Evolutionary conservation across 2,888 invertebrate genomes (phyloP).

Genomic region (Drosophila histrio): DNA sequence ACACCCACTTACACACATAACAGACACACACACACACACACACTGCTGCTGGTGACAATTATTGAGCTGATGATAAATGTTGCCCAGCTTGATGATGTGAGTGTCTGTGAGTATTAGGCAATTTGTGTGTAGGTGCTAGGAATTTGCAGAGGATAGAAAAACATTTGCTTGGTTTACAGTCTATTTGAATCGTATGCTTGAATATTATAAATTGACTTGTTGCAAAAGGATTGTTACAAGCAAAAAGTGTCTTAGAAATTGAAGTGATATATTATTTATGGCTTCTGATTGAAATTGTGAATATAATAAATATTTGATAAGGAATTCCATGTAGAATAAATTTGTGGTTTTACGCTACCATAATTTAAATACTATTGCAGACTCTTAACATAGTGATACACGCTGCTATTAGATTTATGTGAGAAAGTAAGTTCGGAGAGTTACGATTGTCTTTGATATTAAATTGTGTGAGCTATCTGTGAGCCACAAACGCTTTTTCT

Average conservation of each 20-base stretch:
- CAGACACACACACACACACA: slow-evolving; percentile 9
- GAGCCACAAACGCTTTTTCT: background rate
- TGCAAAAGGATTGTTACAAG: slow-evolving; percentile 7
- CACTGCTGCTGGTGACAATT: slow-evolving; percentile 53
- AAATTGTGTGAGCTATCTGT: background rate
- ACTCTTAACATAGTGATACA: background rate
- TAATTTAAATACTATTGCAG: background rate
- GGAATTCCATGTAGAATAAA: too few species aligned
- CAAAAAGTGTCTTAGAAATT: background rate
- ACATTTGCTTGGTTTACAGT: slow-evolving; percentile 3
- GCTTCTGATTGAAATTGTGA: background rate
- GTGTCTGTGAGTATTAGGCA: background rate
- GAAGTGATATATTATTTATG: slow-evolving; percentile 1
- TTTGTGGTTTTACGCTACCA: background rate
- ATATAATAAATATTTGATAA: background rate
- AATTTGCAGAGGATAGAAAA: slow-evolving; percentile 2
- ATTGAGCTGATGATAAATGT: slow-evolving; percentile 67
- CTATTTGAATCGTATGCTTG: slow-evolving; percentile 4
- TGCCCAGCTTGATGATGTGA: slow-evolving; percentile 14
- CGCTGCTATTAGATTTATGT: background rate
- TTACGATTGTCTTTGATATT: background rate
- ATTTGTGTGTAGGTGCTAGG: background rate
- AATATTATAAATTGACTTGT: slow-evolving; percentile 27
- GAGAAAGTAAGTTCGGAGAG: too few species aligned
- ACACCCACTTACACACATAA: background rate